Evolutionary conservation across 2,797 vertebrate genomes (phyloP).

Genomic region (Syngnathus rostellatus): DNA sequence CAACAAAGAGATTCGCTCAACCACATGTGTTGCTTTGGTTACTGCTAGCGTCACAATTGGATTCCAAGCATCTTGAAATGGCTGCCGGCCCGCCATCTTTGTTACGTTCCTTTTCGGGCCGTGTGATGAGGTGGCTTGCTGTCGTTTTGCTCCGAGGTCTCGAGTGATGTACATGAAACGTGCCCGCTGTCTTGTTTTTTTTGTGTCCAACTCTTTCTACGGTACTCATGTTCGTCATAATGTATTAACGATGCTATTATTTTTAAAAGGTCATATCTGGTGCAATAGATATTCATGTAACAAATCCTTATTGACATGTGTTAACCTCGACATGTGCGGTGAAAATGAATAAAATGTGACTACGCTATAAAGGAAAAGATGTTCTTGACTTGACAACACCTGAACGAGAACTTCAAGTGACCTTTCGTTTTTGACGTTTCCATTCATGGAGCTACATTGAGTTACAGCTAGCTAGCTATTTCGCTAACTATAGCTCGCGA

Average conservation of each 20-base stretch:
- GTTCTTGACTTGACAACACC: constrained; percentile 15
- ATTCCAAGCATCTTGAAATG: background rate
- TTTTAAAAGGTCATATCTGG: constrained; percentile 64
- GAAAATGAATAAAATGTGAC: constrained; percentile 65
- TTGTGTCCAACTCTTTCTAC: constrained; percentile 49
- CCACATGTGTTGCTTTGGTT: background rate
- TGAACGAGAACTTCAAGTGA: background rate
- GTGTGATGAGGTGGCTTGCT: constrained; percentile 37
- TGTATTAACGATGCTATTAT: constrained; percentile 37
- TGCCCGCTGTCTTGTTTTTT: constrained; percentile 43
- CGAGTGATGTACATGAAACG: constrained; percentile 53
- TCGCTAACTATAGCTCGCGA: no score
- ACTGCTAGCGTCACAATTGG: background rate
- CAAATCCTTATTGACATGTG: constrained; percentile 61
- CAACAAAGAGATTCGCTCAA: background rate
- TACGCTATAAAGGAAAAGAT: constrained; percentile 25
- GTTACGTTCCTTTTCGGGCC: constrained; percentile 37
- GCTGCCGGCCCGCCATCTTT: constrained; percentile 10
- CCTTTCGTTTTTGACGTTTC: background rate
- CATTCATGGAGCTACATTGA: no score
- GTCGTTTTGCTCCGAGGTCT: constrained; percentile 51
- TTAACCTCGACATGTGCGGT: constrained; percentile 65
- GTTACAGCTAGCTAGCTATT: no score
- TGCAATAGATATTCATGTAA: constrained; percentile 67
- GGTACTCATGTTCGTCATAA: constrained; percentile 21